phyloP scores from a whole-genome alignment of 2,113 vertebrate genomes.

The Platycercus adscitus region DNA sequence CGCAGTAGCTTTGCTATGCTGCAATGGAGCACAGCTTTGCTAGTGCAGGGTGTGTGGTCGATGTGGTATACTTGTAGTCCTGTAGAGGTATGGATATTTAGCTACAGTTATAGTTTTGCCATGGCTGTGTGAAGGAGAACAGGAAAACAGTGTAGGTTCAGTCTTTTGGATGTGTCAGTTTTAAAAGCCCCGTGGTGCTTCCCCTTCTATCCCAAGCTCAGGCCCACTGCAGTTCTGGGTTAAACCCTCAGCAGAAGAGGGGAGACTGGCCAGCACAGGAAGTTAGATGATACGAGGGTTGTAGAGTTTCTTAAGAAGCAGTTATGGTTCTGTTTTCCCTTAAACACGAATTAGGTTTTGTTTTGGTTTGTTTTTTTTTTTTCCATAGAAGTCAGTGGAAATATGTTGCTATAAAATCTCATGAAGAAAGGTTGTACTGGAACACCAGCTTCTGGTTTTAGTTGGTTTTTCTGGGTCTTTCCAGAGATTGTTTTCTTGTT shows the following conservation, averaged over 20 bases:
- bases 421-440: neutral
- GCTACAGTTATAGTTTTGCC: neutral
- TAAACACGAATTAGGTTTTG: neutral
- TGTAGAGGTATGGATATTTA: neutral
- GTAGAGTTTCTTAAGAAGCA: neutral
- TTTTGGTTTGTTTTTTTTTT: neutral
- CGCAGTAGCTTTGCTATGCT: fast-evolving
- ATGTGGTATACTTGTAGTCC: neutral
- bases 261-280: neutral
- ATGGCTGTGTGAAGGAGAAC: neutral
- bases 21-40: neutral
- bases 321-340: neutral
- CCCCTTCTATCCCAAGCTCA: neutral
- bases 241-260: neutral
- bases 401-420: neutral
- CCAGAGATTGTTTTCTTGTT: neutral
- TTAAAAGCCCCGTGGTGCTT: neutral
- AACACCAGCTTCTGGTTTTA: neutral
- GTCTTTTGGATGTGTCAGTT: neutral
- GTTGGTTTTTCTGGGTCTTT: neutral
- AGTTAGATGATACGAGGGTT: neutral
- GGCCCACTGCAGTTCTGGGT: neutral
- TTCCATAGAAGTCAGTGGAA: neutral
- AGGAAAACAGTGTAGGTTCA: neutral
- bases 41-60: neutral